A percentile compares a stretch with the other conserved stretches of the same genome.
Conservation (phyloP, 2,113 vertebrate genomes). For the Malurus cyaneus region DNA sequence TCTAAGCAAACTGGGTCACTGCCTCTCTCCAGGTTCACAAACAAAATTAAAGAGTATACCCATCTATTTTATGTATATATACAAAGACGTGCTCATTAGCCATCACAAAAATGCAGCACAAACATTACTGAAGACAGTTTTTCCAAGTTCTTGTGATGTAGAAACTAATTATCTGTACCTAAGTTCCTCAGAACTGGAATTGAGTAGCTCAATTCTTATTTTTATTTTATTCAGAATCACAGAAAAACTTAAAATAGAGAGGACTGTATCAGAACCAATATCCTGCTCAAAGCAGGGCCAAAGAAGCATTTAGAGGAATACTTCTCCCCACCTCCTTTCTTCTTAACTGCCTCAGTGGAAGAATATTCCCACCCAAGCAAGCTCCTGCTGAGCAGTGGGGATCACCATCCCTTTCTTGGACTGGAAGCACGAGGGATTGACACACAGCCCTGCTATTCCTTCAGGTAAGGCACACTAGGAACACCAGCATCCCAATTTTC, state of each 20-base stretch:
- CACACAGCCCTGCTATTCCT: background rate
- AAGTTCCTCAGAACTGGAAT: background rate
- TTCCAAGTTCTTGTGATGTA: constrained; percentile 26
- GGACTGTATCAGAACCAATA: background rate
- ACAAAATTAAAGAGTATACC: constrained; percentile 42
- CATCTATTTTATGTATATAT: constrained; percentile 42
- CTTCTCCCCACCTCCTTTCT: background rate
- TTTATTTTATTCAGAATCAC: background rate
- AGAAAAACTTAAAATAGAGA: background rate
- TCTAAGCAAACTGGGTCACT: constrained; percentile 42
- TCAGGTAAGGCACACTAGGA: background rate
- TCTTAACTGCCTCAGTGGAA: background rate
- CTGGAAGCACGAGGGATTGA: background rate
- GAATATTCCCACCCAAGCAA: rapidly evolving
- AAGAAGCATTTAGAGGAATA: background rate
- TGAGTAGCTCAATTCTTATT: background rate
- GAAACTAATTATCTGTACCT: constrained; percentile 16
- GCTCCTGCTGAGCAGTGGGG: background rate
- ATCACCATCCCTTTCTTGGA: background rate
- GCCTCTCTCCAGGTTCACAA: constrained; percentile 26
- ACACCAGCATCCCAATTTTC: background rate
- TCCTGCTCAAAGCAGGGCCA: background rate
- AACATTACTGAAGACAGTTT: constrained; percentile 30
- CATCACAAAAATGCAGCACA: constrained; percentile 30
- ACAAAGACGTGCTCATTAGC: constrained; percentile 43